These are phyloP conservation scores for Hesperia comma DNA, from an alignment of 2,888 invertebrate genomes.

Conservation along the genomic window DNA sequence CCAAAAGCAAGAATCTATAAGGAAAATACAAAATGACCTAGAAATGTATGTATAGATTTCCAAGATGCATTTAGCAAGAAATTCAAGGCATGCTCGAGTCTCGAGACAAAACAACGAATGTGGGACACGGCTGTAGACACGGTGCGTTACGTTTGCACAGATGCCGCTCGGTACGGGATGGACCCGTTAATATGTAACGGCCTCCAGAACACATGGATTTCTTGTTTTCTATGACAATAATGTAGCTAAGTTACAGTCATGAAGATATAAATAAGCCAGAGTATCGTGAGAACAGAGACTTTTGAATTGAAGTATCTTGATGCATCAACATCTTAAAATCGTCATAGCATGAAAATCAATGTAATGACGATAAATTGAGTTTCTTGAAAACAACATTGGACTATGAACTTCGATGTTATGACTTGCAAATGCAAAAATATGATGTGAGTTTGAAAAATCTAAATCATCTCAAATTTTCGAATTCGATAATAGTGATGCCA, in stretches of 20 bases:
- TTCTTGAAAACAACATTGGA: no score
- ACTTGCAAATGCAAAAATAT: no score
- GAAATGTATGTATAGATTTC: not conserved
- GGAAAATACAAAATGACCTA: not conserved
- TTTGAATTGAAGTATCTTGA: no score
- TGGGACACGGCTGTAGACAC: conserved; percentile 56
- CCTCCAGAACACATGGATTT: conserved; percentile 17
- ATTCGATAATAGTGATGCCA: no score
- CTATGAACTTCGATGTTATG: no score
- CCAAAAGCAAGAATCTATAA: not conserved
- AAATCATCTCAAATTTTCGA: no score
- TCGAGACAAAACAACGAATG: conserved; percentile 43
- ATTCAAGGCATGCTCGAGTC: conserved; percentile 37
- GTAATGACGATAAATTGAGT: no score
- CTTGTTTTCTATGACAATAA: not conserved
- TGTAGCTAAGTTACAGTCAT: not conserved
- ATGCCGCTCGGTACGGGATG: conserved; percentile 39
- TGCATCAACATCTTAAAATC: no score
- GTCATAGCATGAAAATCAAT: no score
- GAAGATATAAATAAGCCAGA: not conserved
- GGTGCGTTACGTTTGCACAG: conserved; percentile 45
- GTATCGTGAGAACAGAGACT: no score
- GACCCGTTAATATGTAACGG: conserved; percentile 25
- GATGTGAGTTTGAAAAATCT: no score
- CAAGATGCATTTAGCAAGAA: conserved; percentile 3